A percentile compares a stretch with the other conserved stretches of the same genome.
These are phyloP conservation scores for Eilema caniola DNA, from an alignment of 2,888 invertebrate species.

Conservation along the genomic window DNA sequence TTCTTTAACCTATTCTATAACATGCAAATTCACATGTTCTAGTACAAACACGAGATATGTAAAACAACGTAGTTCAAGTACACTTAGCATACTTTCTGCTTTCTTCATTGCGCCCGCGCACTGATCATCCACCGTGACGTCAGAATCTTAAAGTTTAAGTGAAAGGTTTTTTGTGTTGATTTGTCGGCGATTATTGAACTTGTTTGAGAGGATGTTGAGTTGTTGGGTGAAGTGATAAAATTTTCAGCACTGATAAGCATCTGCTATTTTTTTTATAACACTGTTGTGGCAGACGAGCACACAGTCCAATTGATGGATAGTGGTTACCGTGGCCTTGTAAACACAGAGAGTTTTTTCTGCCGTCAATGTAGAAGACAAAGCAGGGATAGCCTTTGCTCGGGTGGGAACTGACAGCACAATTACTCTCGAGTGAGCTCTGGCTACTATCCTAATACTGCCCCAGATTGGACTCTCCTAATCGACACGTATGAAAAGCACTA, in stretches of 20 bases:
- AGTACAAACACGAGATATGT: slow-evolving; percentile 11
- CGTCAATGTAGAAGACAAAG: too few relatives aligned
- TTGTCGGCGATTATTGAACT: background rate
- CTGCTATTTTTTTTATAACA: background rate
- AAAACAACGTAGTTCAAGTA: slow-evolving; percentile 25
- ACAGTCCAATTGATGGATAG: too few relatives aligned
- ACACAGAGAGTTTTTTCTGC: too few relatives aligned
- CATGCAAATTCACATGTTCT: slow-evolving; percentile 13
- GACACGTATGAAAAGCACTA: too few relatives aligned
- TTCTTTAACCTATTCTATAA: background rate
- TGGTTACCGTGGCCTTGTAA: too few relatives aligned
- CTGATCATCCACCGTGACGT: slow-evolving; percentile 39
- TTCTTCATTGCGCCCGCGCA: slow-evolving; percentile 40
- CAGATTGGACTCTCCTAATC: too few relatives aligned
- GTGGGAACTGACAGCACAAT: too few relatives aligned
- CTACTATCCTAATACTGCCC: too few relatives aligned
- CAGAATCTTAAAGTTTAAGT: slow-evolving; percentile 34
- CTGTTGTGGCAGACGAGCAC: too few relatives aligned
- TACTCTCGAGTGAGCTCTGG: too few relatives aligned
- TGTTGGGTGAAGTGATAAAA: background rate
- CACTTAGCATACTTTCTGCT: slow-evolving; percentile 49
- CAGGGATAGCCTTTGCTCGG: too few relatives aligned
- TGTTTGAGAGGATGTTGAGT: background rate
- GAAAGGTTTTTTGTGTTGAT: slow-evolving; percentile 39
- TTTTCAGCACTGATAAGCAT: background rate